A percentile compares a stretch with the other conserved stretches of the same genome.
Evolutionary conservation across 2,797 vertebrate species (phyloP).

Genomic region (Rhynchonycteris naso): DNA sequence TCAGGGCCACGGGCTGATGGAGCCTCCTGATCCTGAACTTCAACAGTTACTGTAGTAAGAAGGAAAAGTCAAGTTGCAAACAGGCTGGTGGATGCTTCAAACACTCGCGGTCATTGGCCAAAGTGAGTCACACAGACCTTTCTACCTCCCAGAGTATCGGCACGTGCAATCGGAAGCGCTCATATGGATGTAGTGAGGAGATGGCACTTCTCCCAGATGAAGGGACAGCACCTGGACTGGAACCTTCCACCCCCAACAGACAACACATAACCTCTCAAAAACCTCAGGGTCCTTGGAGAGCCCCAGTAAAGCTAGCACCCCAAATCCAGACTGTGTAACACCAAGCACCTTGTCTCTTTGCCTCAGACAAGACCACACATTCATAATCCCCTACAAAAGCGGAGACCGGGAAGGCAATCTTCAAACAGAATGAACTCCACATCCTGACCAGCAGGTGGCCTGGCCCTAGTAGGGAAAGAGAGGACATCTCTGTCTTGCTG

Average conservation of each 20-base stretch:
- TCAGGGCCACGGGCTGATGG: rapidly evolving
- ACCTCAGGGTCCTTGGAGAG: background rate
- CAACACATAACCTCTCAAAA: background rate
- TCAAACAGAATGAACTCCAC: background rate
- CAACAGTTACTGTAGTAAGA: no score
- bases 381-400: background rate
- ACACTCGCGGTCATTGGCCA: background rate
- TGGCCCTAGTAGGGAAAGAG: background rate
- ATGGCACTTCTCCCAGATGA: background rate
- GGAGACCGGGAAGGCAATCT: background rate
- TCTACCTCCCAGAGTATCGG: background rate
- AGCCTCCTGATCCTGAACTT: background rate
- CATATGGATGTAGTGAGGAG: background rate
- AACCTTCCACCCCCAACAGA: background rate
- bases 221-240: background rate
- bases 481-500: background rate
- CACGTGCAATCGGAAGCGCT: background rate
- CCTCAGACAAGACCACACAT: background rate
- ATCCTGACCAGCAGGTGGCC: background rate
- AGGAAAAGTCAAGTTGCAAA: background rate
- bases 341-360: background rate
- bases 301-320: background rate
- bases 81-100: background rate
- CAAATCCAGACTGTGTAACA: background rate
- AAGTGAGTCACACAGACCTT: background rate